Conservation (phyloP, 2,797 vertebrate genomes). For the Atherinosoma microstoma region DNA sequence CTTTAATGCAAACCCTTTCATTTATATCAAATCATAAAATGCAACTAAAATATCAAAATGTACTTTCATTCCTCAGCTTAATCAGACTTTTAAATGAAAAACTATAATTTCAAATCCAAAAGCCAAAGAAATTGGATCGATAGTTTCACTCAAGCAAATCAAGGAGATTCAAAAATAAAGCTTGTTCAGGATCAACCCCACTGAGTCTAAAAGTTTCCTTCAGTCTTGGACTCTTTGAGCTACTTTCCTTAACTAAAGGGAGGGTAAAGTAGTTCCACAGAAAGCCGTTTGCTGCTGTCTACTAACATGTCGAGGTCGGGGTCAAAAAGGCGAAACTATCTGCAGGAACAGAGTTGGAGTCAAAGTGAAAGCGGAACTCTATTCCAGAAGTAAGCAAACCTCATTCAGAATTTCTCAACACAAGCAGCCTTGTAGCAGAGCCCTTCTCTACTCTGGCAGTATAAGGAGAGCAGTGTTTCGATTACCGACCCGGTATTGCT, state of each 20-base stretch:
- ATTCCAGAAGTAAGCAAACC: neutral
- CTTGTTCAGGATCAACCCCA: too few species aligned
- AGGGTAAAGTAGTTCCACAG: neutral
- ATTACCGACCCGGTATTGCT: neutral
- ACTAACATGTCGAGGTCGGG: too few species aligned
- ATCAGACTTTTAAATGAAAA: too few species aligned
- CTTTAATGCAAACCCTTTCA: too few species aligned
- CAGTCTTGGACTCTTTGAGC: neutral
- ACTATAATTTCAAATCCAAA: too few species aligned
- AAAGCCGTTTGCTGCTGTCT: neutral
- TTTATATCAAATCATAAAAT: too few species aligned
- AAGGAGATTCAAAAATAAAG: too few species aligned
- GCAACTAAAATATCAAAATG: too few species aligned
- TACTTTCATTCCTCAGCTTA: too few species aligned
- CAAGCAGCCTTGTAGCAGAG: neutral
- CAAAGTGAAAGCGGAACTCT: neutral
- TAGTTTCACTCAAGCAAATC: too few species aligned
- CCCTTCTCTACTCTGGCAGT: neutral
- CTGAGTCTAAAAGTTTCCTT: neutral
- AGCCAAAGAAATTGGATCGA: too few species aligned
- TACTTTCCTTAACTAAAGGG: neutral
- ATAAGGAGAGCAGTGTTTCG: neutral
- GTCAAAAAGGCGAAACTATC: neutral
- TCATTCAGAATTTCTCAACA: neutral
- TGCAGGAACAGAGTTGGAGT: neutral